Evolutionary conservation across 2,113 vertebrate genomes (phyloP).

Genomic region (Pardalotus punctatus): DNA sequence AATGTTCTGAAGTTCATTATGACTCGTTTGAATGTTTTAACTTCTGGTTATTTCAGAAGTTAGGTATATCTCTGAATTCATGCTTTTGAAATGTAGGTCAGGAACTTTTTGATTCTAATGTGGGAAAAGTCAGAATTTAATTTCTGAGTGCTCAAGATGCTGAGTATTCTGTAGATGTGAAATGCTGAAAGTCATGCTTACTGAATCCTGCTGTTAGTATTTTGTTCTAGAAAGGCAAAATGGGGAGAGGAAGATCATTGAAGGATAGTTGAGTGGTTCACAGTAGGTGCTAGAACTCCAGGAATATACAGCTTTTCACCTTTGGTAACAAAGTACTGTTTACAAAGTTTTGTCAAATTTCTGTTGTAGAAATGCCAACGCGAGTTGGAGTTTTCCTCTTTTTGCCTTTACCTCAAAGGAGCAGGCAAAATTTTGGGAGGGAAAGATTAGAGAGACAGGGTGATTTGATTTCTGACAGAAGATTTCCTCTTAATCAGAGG

Average conservation of each 20-base stretch:
- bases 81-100: neutral
- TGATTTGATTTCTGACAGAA: neutral
- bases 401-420: neutral
- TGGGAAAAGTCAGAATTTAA: neutral
- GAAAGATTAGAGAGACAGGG: neutral
- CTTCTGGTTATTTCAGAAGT: neutral
- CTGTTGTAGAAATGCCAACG: neutral
- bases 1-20: neutral
- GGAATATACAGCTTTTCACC: neutral
- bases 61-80: neutral
- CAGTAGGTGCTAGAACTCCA: neutral
- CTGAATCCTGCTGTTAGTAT: neutral
- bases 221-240: neutral
- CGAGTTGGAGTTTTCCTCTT: neutral
- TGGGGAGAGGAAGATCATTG: neutral
- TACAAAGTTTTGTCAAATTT: neutral
- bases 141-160: neutral
- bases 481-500: neutral
- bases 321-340: neutral
- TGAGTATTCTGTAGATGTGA: neutral
- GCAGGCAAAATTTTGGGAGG: accelerated
- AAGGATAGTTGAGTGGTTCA: neutral
- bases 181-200: neutral
- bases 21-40: neutral
- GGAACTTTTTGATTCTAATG: neutral